Conservation (phyloP, 2,888 invertebrate species). For the Callosobruchus maculatus region DNA sequence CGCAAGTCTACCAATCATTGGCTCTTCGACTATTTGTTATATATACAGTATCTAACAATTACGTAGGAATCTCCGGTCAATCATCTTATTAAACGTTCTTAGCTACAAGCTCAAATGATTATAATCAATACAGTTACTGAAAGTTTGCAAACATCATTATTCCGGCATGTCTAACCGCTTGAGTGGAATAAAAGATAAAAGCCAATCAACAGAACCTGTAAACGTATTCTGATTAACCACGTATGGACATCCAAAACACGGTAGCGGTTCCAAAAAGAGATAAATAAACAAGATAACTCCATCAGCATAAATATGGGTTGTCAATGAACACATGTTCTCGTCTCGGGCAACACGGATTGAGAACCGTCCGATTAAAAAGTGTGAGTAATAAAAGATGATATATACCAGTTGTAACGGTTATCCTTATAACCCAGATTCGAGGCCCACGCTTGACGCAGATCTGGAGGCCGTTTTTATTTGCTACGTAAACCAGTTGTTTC, state of each 20-base stretch:
- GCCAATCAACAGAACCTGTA: not conserved
- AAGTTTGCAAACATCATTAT: too few relatives aligned
- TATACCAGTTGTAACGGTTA: not conserved
- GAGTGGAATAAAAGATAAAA: not conserved
- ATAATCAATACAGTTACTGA: too few relatives aligned
- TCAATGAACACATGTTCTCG: not conserved
- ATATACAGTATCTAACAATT: too few relatives aligned
- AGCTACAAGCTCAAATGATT: too few relatives aligned
- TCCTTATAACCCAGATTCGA: not conserved
- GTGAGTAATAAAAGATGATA: not conserved
- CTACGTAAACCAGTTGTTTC: not conserved
- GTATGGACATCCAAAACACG: not conserved
- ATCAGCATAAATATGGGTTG: not conserved
- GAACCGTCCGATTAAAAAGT: not conserved
- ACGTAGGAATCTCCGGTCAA: too few relatives aligned
- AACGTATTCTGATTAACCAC: not conserved
- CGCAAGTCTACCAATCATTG: too few relatives aligned
- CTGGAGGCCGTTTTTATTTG: not conserved
- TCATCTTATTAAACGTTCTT: too few relatives aligned
- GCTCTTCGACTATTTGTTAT: too few relatives aligned
- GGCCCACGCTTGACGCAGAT: not conserved
- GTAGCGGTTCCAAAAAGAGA: not conserved
- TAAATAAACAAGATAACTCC: not conserved
- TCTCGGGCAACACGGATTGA: not conserved
- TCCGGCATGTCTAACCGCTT: too few relatives aligned